phyloP scores from a whole-genome alignment of 1,140 invertebrate genomes.

The Diachasmimorpha longicaudata region DNA sequence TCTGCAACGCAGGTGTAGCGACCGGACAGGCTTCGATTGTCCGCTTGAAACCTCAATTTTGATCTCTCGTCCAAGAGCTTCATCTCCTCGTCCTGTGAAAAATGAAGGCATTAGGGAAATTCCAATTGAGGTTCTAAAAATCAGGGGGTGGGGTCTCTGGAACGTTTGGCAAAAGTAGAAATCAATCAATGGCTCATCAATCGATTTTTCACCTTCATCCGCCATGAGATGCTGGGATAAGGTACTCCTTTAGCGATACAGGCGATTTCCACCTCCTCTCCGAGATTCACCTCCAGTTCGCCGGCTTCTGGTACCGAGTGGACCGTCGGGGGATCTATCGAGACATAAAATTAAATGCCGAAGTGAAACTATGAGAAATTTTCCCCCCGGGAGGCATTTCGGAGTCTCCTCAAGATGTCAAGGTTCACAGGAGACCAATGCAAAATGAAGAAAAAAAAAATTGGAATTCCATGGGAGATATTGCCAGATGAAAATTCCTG shows the following conservation, averaged over 20 bases:
- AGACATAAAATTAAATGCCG: constrained; percentile 10
- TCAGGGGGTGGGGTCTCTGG: no score
- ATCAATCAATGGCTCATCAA: not conserved
- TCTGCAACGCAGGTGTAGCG: constrained; percentile 74
- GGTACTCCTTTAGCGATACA: constrained; percentile 74
- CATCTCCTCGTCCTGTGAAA: constrained; percentile 67
- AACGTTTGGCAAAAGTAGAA: no score
- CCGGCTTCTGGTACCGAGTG: constrained; percentile 71
- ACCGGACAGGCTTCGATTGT: constrained; percentile 70
- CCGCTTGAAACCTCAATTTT: constrained; percentile 71
- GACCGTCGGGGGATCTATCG: constrained; percentile 71
- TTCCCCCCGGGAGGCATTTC: not conserved
- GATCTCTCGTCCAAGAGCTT: constrained; percentile 68
- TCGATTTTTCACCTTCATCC: constrained; percentile 65
- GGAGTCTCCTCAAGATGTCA: not conserved
- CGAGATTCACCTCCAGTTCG: constrained; percentile 72
- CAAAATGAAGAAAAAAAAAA: not conserved
- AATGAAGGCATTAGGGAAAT: no score
- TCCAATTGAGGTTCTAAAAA: no score
- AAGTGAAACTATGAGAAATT: not conserved
- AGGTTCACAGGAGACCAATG: not conserved
- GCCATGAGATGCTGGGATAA: constrained; percentile 73
- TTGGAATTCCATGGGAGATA: not conserved
- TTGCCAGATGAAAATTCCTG: not conserved
- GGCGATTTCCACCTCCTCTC: constrained; percentile 72